Percentiles rank a stretch among this genome's conserved stretches.
phyloP scores from a whole-genome alignment of 2,113 vertebrate genomes.

The Paramormyrops kingsleyae region DNA sequence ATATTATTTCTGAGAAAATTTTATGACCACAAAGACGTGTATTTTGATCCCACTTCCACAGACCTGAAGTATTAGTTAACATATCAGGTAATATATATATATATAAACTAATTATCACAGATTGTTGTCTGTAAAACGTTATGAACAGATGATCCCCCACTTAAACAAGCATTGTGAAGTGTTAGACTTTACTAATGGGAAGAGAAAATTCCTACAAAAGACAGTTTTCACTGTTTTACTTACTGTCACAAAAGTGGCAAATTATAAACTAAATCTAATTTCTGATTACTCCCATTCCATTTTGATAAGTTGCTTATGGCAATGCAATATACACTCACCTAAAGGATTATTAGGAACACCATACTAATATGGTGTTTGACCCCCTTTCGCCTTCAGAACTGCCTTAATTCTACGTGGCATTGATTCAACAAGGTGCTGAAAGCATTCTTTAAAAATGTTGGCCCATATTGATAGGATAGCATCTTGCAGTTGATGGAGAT shows the following conservation, averaged over 20 bases:
- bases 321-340: no score
- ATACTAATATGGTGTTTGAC: no score
- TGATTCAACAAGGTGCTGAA: no score
- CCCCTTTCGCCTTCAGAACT: no score
- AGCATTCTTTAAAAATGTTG: no score
- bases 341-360: no score
- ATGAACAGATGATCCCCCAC: not conserved
- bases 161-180: not conserved
- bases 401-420: no score
- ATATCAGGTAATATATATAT: not conserved
- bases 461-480: no score
- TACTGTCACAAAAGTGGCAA: not conserved
- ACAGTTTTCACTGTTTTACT: not conserved
- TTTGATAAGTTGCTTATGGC: not conserved
- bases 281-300: not conserved
- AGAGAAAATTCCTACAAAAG: not conserved
- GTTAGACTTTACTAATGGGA: not conserved
- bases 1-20: conserved; percentile 61
- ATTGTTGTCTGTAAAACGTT: not conserved
- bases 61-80: conserved; percentile 18
- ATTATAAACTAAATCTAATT: not conserved
- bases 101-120: not conserved
- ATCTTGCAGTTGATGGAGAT: no score
- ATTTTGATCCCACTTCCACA: conserved; percentile 49
- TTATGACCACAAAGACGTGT: conserved; percentile 44